phyloP scores from a whole-genome alignment of 2,797 vertebrate genomes.

The Iguana delicatissima region DNA sequence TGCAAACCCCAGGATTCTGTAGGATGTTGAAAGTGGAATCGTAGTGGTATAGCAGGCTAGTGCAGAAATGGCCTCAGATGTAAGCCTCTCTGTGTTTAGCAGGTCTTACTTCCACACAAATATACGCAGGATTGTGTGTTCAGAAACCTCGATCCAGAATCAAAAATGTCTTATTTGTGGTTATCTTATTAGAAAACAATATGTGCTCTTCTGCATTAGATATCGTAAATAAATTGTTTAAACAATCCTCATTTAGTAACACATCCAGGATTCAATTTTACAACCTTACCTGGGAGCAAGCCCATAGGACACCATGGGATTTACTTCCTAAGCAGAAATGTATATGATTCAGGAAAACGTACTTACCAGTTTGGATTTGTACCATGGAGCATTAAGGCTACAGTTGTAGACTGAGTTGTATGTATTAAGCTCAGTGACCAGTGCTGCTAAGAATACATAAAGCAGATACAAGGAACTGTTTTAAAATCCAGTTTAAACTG shows the following conservation, averaged over 20 bases:
- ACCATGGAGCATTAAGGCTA: not conserved
- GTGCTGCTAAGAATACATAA: not conserved
- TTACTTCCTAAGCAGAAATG: not conserved
- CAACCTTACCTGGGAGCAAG: not conserved
- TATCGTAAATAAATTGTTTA: not conserved
- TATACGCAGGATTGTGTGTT: not conserved
- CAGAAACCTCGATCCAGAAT: not conserved
- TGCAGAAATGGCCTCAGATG: no score
- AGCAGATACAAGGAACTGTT: conserved; percentile 6
- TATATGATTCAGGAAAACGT: not conserved
- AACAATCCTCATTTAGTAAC: not conserved
- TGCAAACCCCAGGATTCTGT: no score
- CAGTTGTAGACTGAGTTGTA: not conserved
- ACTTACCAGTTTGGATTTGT: not conserved
- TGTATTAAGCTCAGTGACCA: not conserved
- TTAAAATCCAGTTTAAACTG: conserved; percentile 48
- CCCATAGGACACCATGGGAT: not conserved
- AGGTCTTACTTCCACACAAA: not conserved
- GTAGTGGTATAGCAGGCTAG: no score
- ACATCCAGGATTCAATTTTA: not conserved
- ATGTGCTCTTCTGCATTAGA: not conserved
- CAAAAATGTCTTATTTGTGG: not conserved
- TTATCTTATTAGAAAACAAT: not conserved
- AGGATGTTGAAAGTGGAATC: no score
- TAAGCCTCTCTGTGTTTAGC: not conserved